Percentiles rank a stretch among this genome's conserved stretches.
Conservation (phyloP, 2,797 vertebrate genomes). For the Ptychobarbus kaznakovi region DNA sequence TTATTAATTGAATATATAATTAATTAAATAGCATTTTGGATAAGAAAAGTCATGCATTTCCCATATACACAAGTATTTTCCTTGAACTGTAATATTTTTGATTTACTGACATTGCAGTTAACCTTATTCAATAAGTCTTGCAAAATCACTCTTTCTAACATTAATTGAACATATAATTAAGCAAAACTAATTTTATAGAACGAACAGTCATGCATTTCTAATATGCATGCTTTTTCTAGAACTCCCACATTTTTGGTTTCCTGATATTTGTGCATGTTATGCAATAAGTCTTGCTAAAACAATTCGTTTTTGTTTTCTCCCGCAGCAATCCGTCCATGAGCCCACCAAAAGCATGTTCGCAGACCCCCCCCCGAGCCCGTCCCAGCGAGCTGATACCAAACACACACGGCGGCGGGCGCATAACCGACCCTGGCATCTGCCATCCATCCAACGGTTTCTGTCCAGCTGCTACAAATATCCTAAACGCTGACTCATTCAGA, state of each 20-base stretch:
- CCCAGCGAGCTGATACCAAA: conserved; percentile 57
- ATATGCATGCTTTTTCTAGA: background rate
- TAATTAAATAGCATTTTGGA: background rate
- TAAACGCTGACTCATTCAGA: conserved; percentile 15
- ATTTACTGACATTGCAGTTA: too few species aligned
- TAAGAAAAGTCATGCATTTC: background rate
- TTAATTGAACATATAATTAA: background rate
- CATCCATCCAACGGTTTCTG: conserved; percentile 53
- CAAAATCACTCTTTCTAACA: background rate
- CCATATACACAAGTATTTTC: background rate
- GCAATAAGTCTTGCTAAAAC: conserved; percentile 38
- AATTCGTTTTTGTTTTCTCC: conserved; percentile 44
- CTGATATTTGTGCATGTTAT: conserved; percentile 16
- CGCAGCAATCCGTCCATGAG: conserved; percentile 57
- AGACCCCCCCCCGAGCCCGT: conserved; percentile 57
- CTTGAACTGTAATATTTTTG: background rate
- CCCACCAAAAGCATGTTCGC: conserved; percentile 52
- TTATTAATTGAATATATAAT: background rate
- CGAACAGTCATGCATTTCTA: background rate
- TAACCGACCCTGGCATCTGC: conserved; percentile 56
- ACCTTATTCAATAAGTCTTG: background rate
- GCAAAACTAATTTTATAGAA: background rate
- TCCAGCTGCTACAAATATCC: conserved; percentile 60
- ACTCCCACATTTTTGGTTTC: background rate
- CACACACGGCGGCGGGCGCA: conserved; percentile 40